Evolutionary conservation across 2,797 vertebrate species (phyloP), one percentile per base, ranked within the genome.

Genomic region (Melanotaenia nigrans): DNA sequence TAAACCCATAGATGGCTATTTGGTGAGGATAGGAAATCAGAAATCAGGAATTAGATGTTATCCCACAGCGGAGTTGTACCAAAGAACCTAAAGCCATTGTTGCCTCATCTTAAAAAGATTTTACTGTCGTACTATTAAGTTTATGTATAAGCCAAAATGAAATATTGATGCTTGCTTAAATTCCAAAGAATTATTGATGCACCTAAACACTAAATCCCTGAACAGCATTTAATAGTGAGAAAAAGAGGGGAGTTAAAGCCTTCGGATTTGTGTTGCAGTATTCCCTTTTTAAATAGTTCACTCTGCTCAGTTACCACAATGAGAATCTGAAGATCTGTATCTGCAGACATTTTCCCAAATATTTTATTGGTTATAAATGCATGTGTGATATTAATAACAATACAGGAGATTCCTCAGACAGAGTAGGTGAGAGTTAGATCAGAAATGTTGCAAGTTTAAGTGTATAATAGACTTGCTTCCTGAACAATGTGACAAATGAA

Each of bases 41-140:
- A 69, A 72, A 62, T 68, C 51, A 36, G 71, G 49, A 83, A 80
- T 78, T 70, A 76, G 49, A 53, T 1, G 22, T 45, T 45, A 20
- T 33, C 18, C 42, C 42, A 45, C 18, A 18, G 5, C 7, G 2
- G 18, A 42, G 40, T 42, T 42, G 14, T 18, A 18, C 3, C 40
- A 42, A 42, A 42, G 40, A 49, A 56, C 24, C 28, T 1, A 0
- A 36, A 49, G 68, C 24, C 64, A 68, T 55, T 81, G 65, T 65
- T 63, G 32, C 53, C 58, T 20, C 61, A 79, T 60, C 24, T 16
- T 33, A 33, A 33, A 33, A 33, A 33, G 32, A 33, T 5, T 5
- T 42, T 14, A 5, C 4, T 42, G 12, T 16, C 4, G 38, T 40
- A 16, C 12, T 10, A 10, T 36, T 36, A 12, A 36, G 35, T 10